Evolutionary conservation across 2,888 invertebrate species (phyloP).

Genomic region (Melanchra persicariae): DNA sequence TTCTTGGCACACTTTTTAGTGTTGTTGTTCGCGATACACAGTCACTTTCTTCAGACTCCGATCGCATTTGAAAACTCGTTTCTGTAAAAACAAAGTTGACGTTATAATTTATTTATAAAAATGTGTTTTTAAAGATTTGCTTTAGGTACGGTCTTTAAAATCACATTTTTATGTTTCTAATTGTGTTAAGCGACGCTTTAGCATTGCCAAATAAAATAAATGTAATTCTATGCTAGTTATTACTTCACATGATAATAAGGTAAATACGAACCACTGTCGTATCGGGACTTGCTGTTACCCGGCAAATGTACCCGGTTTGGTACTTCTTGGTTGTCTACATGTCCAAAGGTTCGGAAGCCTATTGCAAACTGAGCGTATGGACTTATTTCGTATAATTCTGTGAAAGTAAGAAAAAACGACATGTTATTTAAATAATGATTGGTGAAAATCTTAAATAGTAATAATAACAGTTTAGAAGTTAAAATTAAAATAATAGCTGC

Average conservation of each 20-base stretch:
- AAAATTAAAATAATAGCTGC: no score
- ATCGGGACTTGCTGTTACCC: slow-evolving; percentile 85
- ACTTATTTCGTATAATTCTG: slow-evolving; percentile 89
- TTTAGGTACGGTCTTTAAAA: no score
- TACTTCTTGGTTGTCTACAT: slow-evolving; percentile 88
- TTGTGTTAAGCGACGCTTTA: no score
- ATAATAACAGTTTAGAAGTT: no score
- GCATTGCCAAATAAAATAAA: accelerated
- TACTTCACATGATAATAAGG: not conserved
- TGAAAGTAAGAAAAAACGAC: slow-evolving; percentile 51
- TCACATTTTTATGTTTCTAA: no score
- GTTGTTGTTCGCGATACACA: slow-evolving; percentile 88
- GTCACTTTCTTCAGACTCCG: slow-evolving; percentile 89
- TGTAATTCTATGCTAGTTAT: not conserved
- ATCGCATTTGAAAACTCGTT: slow-evolving; percentile 89
- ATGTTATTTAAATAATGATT: no score
- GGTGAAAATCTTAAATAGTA: no score
- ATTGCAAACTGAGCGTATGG: slow-evolving; percentile 89
- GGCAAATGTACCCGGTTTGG: slow-evolving; percentile 82
- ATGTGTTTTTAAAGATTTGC: no score
- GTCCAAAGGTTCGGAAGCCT: slow-evolving; percentile 89
- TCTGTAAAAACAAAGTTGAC: slow-evolving; percentile 76
- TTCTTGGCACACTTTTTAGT: slow-evolving; percentile 86
- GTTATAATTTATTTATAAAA: no score
- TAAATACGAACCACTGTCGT: slow-evolving; percentile 83